These are phyloP conservation scores for Delphinus delphis DNA, from an alignment of 2,113 vertebrate species.

Conservation along the genomic window DNA sequence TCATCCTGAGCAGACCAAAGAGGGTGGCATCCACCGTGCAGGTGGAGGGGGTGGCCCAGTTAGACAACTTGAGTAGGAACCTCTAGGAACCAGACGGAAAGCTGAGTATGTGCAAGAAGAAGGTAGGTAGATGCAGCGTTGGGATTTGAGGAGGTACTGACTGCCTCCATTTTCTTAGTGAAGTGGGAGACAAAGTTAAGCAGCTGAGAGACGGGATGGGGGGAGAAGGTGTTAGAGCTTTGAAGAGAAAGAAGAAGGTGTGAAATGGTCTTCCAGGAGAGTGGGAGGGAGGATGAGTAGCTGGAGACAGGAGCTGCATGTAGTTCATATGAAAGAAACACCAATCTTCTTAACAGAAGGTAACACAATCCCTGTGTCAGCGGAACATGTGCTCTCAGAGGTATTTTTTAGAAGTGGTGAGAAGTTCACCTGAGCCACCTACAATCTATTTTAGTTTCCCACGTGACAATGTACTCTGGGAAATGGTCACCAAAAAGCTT, in stretches of 20 bases:
- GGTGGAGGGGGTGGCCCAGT: no score
- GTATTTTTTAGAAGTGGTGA: background rate
- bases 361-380: no score
- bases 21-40: no score
- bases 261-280: background rate
- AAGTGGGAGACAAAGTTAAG: background rate
- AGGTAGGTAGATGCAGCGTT: background rate
- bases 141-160: background rate
- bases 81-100: rapidly evolving
- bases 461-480: background rate
- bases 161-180: background rate
- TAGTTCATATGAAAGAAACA: background rate
- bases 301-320: background rate
- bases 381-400: background rate
- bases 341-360: background rate
- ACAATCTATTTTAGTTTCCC: constrained; percentile 6
- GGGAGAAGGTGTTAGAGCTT: background rate
- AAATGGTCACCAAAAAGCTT: background rate
- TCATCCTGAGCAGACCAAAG: background rate
- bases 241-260: background rate
- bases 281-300: background rate
- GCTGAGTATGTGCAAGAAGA: background rate
- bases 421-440: background rate
- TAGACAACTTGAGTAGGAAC: background rate
- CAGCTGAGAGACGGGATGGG: background rate